Percentiles rank a stretch among this genome's conserved stretches.
These are phyloP conservation scores for Elephantulus edwardii DNA, from an alignment of 2,113 vertebrate genomes.

Conservation along the genomic window DNA sequence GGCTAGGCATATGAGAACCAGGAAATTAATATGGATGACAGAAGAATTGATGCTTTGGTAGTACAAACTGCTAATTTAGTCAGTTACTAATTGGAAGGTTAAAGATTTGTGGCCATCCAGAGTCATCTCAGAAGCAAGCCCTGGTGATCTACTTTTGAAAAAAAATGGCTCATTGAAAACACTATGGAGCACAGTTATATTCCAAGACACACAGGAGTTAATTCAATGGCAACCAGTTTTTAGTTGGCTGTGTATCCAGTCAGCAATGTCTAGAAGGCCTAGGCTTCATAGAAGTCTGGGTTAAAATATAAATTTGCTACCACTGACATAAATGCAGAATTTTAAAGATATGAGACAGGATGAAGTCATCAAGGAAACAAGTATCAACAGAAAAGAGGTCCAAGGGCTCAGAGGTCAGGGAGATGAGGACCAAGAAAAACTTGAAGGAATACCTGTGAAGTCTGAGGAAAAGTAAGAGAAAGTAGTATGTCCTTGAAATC, in stretches of 20 bases:
- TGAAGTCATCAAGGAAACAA: neutral
- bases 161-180: too few species aligned
- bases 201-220: too few species aligned
- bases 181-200: too few species aligned
- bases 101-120: too few species aligned
- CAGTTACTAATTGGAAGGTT: too few species aligned
- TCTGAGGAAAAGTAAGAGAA: neutral
- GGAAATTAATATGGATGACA: too few species aligned
- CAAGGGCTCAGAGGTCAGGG: neutral
- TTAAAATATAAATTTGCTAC: conserved; percentile 1
- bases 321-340: conserved; percentile 2
- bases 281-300: neutral
- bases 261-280: neutral
- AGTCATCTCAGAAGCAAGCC: too few species aligned
- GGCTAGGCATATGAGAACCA: too few species aligned
- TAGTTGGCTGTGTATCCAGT: neutral
- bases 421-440: conserved; percentile 19
- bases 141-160: too few species aligned
- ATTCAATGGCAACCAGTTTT: too few species aligned
- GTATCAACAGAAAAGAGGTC: neutral
- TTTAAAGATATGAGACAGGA: neutral
- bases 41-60: too few species aligned
- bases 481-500: neutral
- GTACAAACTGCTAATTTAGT: too few species aligned
- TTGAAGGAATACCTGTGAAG: neutral